phyloP scores from a whole-genome alignment of 2,888 invertebrate genomes.

The Dichetophora obliterata region DNA sequence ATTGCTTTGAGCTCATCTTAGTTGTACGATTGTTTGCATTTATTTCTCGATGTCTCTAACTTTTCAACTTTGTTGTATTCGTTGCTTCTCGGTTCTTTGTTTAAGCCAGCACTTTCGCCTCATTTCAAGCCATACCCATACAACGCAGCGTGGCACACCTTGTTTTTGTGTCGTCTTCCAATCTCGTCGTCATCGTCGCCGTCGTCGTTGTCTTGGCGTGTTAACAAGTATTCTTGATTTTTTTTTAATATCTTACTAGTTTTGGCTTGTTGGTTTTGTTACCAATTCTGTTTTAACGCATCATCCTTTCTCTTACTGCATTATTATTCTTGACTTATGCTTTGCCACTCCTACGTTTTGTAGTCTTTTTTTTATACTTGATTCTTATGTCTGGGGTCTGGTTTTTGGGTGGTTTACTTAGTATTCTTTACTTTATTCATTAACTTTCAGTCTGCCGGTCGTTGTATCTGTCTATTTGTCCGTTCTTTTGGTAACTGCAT shows the following conservation, averaged over 20 bases:
- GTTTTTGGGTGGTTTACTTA: no score
- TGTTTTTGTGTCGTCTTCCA: conserved; percentile 7
- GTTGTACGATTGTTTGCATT: not conserved
- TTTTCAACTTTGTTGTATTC: not conserved
- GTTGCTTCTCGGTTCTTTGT: not conserved
- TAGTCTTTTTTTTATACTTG: not conserved
- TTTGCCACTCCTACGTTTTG: not conserved
- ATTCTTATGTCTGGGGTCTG: not conserved
- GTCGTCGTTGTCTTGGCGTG: conserved; percentile 13
- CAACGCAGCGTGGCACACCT: conserved; percentile 31
- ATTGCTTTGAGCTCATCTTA: not conserved
- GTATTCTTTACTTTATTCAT: no score
- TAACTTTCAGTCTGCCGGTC: not conserved
- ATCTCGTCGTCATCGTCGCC: not conserved
- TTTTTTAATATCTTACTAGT: not conserved
- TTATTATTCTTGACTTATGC: not conserved
- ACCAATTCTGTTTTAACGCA: not conserved
- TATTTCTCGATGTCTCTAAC: conserved; percentile 3
- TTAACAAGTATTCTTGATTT: conserved; percentile 16
- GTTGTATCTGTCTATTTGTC: not conserved
- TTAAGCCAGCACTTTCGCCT: conserved; percentile 7
- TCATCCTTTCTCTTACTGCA: not conserved
- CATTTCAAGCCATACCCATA: not conserved
- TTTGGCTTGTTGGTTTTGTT: not conserved
- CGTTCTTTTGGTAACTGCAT: not conserved